phyloP scores from a whole-genome alignment of 2,888 invertebrate species.

The Lumbricus terrestris region DNA sequence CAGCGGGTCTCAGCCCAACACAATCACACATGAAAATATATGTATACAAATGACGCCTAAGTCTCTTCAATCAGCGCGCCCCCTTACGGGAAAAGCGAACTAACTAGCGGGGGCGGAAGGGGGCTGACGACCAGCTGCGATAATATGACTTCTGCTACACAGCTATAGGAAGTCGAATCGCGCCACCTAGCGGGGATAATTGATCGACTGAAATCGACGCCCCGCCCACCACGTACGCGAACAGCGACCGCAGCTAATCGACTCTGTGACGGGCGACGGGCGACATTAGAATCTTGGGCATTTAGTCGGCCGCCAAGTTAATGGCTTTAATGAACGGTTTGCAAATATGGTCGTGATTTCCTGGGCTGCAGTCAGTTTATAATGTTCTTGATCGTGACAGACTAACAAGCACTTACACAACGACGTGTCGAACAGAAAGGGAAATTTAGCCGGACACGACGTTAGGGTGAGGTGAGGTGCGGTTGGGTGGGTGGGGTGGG shows the following conservation, averaged over 20 bases:
- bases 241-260: background rate
- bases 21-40: slow-evolving; percentile 3
- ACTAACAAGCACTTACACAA: background rate
- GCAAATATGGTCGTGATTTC: background rate
- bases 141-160: background rate
- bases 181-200: slow-evolving; percentile 3
- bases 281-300: background rate
- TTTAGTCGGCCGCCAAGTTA: background rate
- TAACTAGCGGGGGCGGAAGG: background rate
- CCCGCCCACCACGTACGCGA: background rate
- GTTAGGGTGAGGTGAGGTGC: background rate
- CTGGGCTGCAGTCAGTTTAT: background rate
- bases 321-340: slow-evolving; percentile 3
- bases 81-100: background rate
- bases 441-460: background rate
- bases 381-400: background rate
- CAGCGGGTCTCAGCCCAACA: background rate
- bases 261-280: background rate
- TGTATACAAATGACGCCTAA: slow-evolving; percentile 3
- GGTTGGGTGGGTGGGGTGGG: no score
- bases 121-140: background rate
- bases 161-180: background rate
- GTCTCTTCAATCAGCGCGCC: background rate
- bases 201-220: background rate
- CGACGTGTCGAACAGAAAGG: background rate